Percentiles rank a stretch among this genome's conserved stretches.
Conservation (phyloP, 23 tunicate species). For the Clavelina lepadiformis region DNA sequence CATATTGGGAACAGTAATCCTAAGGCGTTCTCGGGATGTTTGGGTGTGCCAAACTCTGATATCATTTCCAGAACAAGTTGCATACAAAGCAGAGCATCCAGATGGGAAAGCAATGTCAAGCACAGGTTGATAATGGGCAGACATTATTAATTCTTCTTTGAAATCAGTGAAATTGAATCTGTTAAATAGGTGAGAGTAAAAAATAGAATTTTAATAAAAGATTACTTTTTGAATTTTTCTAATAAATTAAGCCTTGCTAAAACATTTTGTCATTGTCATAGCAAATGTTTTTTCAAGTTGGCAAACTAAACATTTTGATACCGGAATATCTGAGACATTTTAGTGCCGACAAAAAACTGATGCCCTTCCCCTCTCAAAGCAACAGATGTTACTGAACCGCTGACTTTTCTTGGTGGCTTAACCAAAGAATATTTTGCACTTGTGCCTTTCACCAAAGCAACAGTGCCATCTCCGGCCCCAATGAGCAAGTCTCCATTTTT, state of each 20-base stretch:
- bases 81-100: constrained; percentile 57
- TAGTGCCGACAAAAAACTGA: constrained; percentile 91
- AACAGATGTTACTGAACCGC: constrained; percentile 79
- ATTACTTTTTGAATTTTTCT: no score
- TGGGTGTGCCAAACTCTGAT: constrained; percentile 89
- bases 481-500: constrained; percentile 62
- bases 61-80: constrained; percentile 80
- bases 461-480: constrained; percentile 77
- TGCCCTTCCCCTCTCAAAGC: constrained; percentile 89
- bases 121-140: constrained; percentile 78
- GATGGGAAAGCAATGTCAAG: constrained; percentile 85
- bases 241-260: background rate
- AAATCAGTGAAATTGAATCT: constrained; percentile 87
- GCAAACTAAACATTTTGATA: background rate
- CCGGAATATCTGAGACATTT: constrained; percentile 66
- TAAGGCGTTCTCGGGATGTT: constrained; percentile 70
- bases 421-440: constrained; percentile 53
- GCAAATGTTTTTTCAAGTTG: background rate
- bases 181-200: background rate
- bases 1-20: constrained; percentile 94
- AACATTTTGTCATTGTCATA: background rate
- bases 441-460: constrained; percentile 51
- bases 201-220: no score
- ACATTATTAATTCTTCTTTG: constrained; percentile 57
- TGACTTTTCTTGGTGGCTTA: constrained; percentile 20